A percentile compares a stretch with the other conserved stretches of the same genome.
phyloP scores from a whole-genome alignment of 2,113 vertebrate species.

The Lagopus muta region DNA sequence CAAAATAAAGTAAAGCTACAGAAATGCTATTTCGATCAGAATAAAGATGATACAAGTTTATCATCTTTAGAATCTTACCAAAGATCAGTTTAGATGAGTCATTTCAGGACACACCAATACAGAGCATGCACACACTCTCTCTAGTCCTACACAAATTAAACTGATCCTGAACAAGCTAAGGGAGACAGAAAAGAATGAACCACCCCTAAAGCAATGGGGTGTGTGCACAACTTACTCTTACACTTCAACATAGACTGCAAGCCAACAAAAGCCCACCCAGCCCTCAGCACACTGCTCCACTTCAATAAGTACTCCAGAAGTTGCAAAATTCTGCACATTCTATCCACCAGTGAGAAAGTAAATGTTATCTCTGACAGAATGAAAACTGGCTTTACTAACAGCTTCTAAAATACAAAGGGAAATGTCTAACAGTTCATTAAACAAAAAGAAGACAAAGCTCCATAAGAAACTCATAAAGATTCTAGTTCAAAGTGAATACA shows the following conservation, averaged over 20 bases:
- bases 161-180: not conserved
- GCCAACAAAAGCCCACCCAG: not conserved
- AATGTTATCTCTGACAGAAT: not conserved
- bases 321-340: not conserved
- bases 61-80: not conserved
- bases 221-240: not conserved
- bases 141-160: not conserved
- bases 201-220: not conserved
- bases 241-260: not conserved
- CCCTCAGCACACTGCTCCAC: not conserved
- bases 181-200: not conserved
- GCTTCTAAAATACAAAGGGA: not conserved
- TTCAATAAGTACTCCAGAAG: not conserved
- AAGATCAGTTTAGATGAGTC: not conserved
- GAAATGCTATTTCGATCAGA: not conserved
- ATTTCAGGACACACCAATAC: not conserved
- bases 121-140: not conserved
- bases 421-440: not conserved
- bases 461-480: not conserved
- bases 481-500: not conserved
- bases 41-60: not conserved
- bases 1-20: accelerated
- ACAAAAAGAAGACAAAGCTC: not conserved
- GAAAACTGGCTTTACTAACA: not conserved
- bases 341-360: not conserved